Evolutionary conservation across 2,888 invertebrate genomes (phyloP).

Genomic region (Cosmia pyralina): DNA sequence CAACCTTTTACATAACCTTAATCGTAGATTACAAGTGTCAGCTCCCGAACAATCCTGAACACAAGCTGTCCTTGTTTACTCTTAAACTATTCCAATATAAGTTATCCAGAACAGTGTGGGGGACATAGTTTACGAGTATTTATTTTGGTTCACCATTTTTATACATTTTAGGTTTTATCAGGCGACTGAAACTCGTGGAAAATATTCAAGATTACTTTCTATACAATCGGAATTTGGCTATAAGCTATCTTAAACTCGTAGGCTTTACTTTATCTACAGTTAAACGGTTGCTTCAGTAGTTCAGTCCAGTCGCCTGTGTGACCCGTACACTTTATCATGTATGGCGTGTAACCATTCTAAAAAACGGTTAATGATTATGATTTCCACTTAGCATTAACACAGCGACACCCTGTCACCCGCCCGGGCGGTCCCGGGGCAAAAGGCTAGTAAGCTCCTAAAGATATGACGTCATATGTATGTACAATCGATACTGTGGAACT

Average conservation of each 20-base stretch:
- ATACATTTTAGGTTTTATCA: constrained; percentile 41
- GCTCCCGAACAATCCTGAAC: constrained; percentile 63
- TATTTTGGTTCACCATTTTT: constrained; percentile 62
- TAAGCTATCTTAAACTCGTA: constrained; percentile 54
- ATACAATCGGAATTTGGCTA: constrained; percentile 48
- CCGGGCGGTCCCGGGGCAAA: constrained; percentile 87
- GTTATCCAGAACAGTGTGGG: constrained; percentile 89
- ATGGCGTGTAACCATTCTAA: constrained; percentile 70
- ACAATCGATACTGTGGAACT: constrained; percentile 78
- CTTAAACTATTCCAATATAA: constrained; percentile 86
- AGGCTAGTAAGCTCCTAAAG: constrained; percentile 90
- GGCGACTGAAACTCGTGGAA: constrained; percentile 57
- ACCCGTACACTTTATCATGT: constrained; percentile 50
- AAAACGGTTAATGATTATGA: constrained; percentile 83
- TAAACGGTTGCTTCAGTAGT: constrained; percentile 31
- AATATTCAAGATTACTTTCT: constrained; percentile 32
- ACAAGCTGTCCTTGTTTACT: constrained; percentile 70
- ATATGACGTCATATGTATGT: constrained; percentile 87
- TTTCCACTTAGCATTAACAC: constrained; percentile 87
- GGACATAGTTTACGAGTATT: constrained; percentile 70
- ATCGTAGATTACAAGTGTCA: constrained; percentile 23
- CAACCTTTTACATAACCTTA: constrained; percentile 20
- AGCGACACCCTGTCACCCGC: constrained; percentile 90
- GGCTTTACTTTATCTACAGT: constrained; percentile 33
- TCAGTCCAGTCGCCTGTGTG: constrained; percentile 57